Evolutionary conservation across 1,140 invertebrate genomes (phyloP), one percentile per base, ranked within the genome.

Genomic region (Drosophila tani): DNA sequence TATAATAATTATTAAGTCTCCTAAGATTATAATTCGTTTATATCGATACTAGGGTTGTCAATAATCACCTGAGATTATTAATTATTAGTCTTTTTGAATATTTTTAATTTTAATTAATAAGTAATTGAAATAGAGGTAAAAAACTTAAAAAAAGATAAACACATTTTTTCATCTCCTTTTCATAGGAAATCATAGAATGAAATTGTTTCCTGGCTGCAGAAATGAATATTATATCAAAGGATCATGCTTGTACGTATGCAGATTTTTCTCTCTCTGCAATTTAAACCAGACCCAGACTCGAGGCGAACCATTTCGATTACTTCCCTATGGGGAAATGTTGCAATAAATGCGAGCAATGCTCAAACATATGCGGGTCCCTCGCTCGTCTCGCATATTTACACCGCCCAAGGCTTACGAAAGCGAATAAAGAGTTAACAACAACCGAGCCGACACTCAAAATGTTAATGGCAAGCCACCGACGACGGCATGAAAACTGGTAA

Each of bases 261-360:
- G 2, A 1, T 8, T 64, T 65, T 45, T 65, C 15, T 43, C 11
- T 1, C 24, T 32, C 38, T 32, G 29, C 51, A 38, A 12, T 46
- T 15, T 46, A 70, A 50, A 49, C 53, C 67, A 73, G 53, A 50
- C 51, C 69, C 69, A 58, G 38, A 11, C 45, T 17, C 32, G 41
- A 41, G 40, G 57, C 71, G 1, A 49, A 21, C 32, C 70, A 55
- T 59, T 78, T 79, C 69, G 83, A 86, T 76, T 86, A 86, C 82
- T 86, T 86, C 82, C 82, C 84, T 67, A 45, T 53, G 68, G 73
- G 58, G 77, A 73, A 79, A 80, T 87, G 83, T 88, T 77, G 83
- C 71, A 87, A 82, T 66, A 77, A 82, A 87, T 69, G 79, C 80
- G 80, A 82, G 80, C 83, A 82, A 82, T 86, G 79, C 70, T 68